phyloP scores from a whole-genome alignment of 2,797 vertebrate genomes.

The Caiman crocodilus region DNA sequence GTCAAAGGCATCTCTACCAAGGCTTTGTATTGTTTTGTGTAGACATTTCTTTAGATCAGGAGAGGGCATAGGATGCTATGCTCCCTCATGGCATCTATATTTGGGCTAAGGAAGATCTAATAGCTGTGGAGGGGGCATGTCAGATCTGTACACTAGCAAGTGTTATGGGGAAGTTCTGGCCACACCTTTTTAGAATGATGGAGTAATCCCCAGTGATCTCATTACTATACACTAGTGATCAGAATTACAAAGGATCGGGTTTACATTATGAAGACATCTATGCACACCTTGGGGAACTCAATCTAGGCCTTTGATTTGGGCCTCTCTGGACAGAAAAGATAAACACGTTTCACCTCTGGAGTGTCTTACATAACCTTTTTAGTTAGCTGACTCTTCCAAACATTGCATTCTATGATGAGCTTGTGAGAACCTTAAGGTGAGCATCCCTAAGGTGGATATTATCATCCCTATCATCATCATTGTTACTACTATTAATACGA shows the following conservation, averaged over 20 bases:
- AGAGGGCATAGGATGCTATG: not conserved
- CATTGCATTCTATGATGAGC: not conserved
- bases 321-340: slow-evolving; percentile 6
- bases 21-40: too few species aligned
- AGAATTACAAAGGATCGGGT: not conserved
- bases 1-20: too few species aligned
- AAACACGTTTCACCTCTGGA: slow-evolving; percentile 40
- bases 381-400: slow-evolving; percentile 2
- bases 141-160: not conserved
- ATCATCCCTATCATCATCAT: slow-evolving; percentile 12
- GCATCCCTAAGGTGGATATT: not conserved
- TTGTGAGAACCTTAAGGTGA: slow-evolving; percentile 17
- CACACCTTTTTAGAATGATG: not conserved
- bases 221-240: not conserved
- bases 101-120: not conserved
- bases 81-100: not conserved
- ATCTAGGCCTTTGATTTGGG: slow-evolving; percentile 1
- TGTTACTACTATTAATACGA: not conserved
- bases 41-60: too few species aligned
- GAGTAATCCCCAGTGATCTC: not conserved
- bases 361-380: not conserved
- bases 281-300: slow-evolving; percentile 33
- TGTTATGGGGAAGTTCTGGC: not conserved
- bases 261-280: slow-evolving; percentile 13
- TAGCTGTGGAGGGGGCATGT: not conserved